Evolutionary conservation across 2,113 vertebrate genomes (phyloP).

Genomic region (Noctilio leporinus): DNA sequence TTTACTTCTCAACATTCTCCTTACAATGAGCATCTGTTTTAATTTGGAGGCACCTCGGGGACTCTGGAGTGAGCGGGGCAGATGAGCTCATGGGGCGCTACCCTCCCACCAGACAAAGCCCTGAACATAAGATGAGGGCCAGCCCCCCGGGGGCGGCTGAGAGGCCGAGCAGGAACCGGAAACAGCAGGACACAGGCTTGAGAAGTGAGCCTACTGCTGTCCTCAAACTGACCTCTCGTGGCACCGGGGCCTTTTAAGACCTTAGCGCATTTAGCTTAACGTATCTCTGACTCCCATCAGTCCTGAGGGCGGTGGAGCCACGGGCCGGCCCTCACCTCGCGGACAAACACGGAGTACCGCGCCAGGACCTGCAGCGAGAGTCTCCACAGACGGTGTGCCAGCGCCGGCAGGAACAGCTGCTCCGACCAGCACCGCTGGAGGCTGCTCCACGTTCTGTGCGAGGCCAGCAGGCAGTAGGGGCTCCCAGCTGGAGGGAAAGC

Average conservation of each 20-base stretch:
- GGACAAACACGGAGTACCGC: conserved; percentile 88
- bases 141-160: fast-evolving
- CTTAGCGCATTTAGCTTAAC: background rate
- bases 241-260: background rate
- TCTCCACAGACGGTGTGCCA: conserved; percentile 94
- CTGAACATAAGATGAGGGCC: fast-evolving
- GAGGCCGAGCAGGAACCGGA: too few species aligned
- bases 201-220: fast-evolving
- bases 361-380: conserved; percentile 91
- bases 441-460: conserved; percentile 87
- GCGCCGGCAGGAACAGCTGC: conserved; percentile 84
- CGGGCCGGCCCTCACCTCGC: conserved; percentile 82
- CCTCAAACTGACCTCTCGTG: background rate
- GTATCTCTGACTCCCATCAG: background rate
- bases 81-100: background rate
- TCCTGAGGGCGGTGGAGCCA: fast-evolving
- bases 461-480: conserved; percentile 86
- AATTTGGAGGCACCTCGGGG: background rate
- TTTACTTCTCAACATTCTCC: background rate
- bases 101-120: background rate
- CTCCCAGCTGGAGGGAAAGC: conserved; percentile 81
- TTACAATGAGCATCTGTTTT: background rate
- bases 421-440: conserved; percentile 91
- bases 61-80: background rate
- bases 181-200: fast-evolving